These are phyloP conservation scores for Bombus polaris DNA, from an alignment of 1,140 invertebrate species.

Conservation along the genomic window DNA sequence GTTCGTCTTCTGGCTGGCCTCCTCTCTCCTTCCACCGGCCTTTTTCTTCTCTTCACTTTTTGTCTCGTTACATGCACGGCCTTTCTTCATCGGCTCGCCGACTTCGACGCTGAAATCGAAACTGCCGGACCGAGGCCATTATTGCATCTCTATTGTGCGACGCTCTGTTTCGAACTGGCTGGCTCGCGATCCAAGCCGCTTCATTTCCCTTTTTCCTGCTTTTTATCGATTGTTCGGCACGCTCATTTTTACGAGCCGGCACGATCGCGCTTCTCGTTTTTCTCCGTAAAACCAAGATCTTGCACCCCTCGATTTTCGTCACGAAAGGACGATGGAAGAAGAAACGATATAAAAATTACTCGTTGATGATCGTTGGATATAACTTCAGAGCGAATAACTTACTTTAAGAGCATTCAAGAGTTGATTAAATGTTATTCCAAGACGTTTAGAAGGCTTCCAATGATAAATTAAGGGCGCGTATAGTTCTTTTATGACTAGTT, in stretches of 20 bases:
- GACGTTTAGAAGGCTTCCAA: too few species aligned
- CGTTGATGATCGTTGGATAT: too few species aligned
- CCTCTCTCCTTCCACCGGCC: neutral
- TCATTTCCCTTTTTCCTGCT: slow-evolving; percentile 45
- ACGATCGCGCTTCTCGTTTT: neutral
- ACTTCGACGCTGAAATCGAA: slow-evolving; percentile 66
- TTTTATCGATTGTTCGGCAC: neutral
- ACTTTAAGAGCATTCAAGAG: too few species aligned
- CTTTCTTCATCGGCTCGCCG: slow-evolving; percentile 52
- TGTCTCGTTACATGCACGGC: slow-evolving; percentile 58
- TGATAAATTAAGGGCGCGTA: too few species aligned
- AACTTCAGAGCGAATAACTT: too few species aligned
- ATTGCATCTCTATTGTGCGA: slow-evolving; percentile 56
- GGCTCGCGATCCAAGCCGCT: slow-evolving; percentile 43
- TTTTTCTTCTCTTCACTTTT: slow-evolving; percentile 51
- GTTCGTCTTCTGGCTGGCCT: slow-evolving; percentile 40
- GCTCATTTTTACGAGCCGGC: slow-evolving; percentile 9
- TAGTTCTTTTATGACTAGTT: too few species aligned
- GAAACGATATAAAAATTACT: too few species aligned
- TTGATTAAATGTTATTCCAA: too few species aligned
- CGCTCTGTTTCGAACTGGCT: neutral
- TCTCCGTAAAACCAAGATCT: too few species aligned
- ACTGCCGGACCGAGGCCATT: slow-evolving; percentile 56
- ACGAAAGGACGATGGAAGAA: too few species aligned
- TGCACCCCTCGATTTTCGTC: neutral